These are phyloP conservation scores for Patagioenas fasciata DNA, from an alignment of 2,113 vertebrate genomes.

Conservation along the genomic window DNA sequence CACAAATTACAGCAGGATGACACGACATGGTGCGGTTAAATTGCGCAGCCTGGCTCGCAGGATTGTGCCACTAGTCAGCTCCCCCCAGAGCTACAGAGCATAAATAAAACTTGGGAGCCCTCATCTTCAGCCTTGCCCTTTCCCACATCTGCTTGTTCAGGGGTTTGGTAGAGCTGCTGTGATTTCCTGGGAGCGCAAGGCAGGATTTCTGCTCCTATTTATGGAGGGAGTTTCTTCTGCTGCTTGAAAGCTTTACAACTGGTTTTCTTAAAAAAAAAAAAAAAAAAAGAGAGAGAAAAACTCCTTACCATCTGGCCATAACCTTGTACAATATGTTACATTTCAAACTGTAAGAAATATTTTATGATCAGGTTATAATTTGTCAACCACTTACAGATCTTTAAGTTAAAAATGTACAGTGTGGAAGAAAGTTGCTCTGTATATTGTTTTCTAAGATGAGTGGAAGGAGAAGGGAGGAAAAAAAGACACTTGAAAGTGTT, in stretches of 20 bases:
- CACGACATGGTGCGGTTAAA: fast-evolving
- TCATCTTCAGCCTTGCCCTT: background rate
- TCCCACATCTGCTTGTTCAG: background rate
- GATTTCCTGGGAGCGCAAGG: background rate
- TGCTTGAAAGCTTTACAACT: constrained; percentile 19
- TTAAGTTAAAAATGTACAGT: constrained; percentile 18
- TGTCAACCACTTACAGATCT: constrained; percentile 46
- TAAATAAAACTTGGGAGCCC: background rate
- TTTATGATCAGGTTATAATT: constrained; percentile 58
- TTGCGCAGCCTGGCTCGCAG: background rate
- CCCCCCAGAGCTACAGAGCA: background rate
- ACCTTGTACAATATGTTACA: constrained; percentile 61
- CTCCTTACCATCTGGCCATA: constrained; percentile 46
- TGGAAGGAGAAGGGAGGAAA: background rate
- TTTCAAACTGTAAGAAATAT: constrained; percentile 42
- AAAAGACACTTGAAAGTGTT: constrained; percentile 66
- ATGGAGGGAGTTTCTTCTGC: constrained; percentile 1
- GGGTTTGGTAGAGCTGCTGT: background rate
- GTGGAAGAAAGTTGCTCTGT: constrained; percentile 31
- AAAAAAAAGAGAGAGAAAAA: background rate
- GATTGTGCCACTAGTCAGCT: background rate
- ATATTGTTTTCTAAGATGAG: constrained; percentile 40
- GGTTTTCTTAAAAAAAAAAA: background rate
- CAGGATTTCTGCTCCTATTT: background rate
- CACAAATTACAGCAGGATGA: background rate